A percentile compares a stretch with the other conserved stretches of the same genome.
These are phyloP conservation scores for Euleptes europaea DNA, from an alignment of 2,113 vertebrate species.

Conservation along the genomic window DNA sequence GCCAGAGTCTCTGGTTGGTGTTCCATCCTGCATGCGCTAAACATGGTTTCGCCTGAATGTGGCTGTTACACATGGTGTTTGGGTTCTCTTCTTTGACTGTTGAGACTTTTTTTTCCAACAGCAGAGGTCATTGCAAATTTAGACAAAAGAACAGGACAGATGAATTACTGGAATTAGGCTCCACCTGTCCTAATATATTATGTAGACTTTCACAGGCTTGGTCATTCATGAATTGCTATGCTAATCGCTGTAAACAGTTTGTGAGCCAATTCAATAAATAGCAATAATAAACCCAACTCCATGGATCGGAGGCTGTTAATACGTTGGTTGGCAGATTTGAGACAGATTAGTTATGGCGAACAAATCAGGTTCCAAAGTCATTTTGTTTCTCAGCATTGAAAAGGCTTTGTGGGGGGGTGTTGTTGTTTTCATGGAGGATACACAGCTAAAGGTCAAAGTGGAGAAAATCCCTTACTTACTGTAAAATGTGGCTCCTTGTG, in stretches of 20 bases:
- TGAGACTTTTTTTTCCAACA: background rate
- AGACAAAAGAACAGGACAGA: background rate
- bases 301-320: conserved; percentile 1
- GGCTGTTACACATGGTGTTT: background rate
- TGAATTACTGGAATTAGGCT: background rate
- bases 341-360: conserved; percentile 8
- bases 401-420: background rate
- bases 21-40: too few species aligned
- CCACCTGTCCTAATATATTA: background rate
- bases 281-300: background rate
- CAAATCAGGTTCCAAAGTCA: background rate
- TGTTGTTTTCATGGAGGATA: background rate
- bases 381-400: conserved; percentile 6
- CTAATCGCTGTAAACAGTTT: background rate
- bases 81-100: background rate
- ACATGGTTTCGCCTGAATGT: background rate
- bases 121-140: background rate
- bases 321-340: background rate
- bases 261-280: background rate
- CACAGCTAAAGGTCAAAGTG: background rate
- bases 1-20: too few species aligned
- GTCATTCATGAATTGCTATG: background rate
- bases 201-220: background rate
- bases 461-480: background rate
- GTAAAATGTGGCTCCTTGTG: background rate